A percentile compares a stretch with the other conserved stretches of the same genome.
Conservation (phyloP, 2,888 invertebrate genomes). For the Tineola bisselliella region DNA sequence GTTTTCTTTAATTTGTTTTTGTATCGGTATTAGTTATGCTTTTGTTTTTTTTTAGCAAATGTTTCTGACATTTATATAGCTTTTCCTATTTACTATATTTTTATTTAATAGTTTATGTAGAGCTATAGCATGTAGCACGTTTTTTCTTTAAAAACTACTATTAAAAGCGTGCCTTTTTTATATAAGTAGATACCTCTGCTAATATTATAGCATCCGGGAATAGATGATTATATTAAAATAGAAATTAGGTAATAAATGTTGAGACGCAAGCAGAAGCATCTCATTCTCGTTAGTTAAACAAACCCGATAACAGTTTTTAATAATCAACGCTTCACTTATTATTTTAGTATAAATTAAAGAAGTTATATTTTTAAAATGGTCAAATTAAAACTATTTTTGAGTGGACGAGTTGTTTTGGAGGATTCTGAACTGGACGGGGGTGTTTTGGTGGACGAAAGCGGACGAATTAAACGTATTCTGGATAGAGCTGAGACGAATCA, state of each 20-base stretch:
- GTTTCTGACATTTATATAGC: no score
- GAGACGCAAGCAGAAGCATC: background rate
- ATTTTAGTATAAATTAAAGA: background rate
- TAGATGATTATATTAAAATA: no score
- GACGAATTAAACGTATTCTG: conserved; percentile 66
- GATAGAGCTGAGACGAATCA: conserved; percentile 51
- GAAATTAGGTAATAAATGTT: background rate
- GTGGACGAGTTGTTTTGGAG: conserved; percentile 61
- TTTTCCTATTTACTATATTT: no score
- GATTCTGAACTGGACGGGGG: conserved; percentile 65
- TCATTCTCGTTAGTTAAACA: conserved; percentile 5
- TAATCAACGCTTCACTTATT: background rate
- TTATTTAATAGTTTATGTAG: no score
- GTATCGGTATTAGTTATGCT: no score
- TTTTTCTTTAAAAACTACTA: no score
- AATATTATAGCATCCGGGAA: no score
- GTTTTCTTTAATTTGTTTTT: no score
- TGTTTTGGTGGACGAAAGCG: conserved; percentile 67
- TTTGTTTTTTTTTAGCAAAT: no score
- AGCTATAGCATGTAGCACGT: no score
- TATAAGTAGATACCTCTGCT: no score
- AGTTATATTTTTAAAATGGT: background rate
- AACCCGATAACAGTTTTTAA: background rate
- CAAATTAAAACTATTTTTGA: conserved; percentile 41
- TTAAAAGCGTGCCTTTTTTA: no score